Evolutionary conservation across 2,888 invertebrate genomes (phyloP).

Genomic region (Agrochola lota): DNA sequence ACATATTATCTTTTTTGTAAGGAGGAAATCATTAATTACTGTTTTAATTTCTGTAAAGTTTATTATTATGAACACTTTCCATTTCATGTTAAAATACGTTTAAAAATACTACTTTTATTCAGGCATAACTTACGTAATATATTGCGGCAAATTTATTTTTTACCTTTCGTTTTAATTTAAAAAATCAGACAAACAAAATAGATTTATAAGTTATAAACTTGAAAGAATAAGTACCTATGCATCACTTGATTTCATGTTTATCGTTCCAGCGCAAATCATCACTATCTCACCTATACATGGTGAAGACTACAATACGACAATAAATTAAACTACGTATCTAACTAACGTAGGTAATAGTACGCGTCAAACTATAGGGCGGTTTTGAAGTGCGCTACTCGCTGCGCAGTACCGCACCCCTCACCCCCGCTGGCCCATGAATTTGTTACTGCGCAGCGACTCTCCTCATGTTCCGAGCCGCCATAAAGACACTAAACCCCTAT

Average conservation of each 20-base stretch:
- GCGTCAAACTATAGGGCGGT: too few species aligned
- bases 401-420: too few species aligned
- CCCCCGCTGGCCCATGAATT: too few species aligned
- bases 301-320: background rate
- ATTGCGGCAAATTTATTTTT: background rate
- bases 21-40: conserved; percentile 29
- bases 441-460: too few species aligned
- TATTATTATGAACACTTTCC: conserved; percentile 1
- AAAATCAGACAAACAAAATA: background rate
- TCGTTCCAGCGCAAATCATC: background rate
- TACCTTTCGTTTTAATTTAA: background rate
- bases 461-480: too few species aligned
- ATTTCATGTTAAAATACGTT: background rate
- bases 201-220: background rate
- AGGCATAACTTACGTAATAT: background rate
- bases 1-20: background rate
- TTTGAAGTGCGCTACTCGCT: too few species aligned
- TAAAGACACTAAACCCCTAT: background rate
- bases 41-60: conserved; percentile 8
- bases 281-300: background rate
- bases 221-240: background rate
- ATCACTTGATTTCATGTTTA: background rate
- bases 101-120: background rate
- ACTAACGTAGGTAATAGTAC: too few species aligned
- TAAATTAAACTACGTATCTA: background rate